A percentile compares a stretch with the other conserved stretches of the same genome.
Evolutionary conservation across 2,113 vertebrate genomes (phyloP).

Genomic region (Halichoeres trimaculatus): DNA sequence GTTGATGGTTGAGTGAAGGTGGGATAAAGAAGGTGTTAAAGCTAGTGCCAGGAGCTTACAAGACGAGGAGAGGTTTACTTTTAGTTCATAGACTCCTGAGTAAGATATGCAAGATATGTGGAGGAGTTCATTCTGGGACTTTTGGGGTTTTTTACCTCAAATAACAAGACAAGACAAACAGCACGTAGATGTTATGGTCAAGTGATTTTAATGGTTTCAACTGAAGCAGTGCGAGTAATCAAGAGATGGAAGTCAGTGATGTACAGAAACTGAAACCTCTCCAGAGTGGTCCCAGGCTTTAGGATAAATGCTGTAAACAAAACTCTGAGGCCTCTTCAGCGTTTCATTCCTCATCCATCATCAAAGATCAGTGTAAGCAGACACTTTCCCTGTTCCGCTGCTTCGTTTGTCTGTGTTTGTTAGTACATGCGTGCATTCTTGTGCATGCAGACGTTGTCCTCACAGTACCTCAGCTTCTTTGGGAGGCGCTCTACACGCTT

Average conservation of each 20-base stretch:
- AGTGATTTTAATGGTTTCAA: slow-evolving; percentile 6
- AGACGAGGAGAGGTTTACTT: slow-evolving; percentile 24
- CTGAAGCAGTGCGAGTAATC: slow-evolving; percentile 1
- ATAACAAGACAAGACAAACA: not conserved
- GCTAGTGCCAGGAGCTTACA: slow-evolving; percentile 13
- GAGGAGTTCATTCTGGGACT: slow-evolving; percentile 28
- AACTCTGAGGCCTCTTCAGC: slow-evolving; percentile 12
- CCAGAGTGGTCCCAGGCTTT: slow-evolving; percentile 22
- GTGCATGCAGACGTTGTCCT: slow-evolving; percentile 64
- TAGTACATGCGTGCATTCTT: slow-evolving; percentile 51
- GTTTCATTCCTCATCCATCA: slow-evolving; percentile 33
- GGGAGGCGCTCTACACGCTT: slow-evolving; percentile 54
- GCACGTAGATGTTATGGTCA: not conserved
- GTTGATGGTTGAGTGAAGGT: slow-evolving; percentile 34
- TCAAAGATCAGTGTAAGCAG: slow-evolving; percentile 31
- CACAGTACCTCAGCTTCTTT: slow-evolving; percentile 62
- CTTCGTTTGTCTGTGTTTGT: slow-evolving; percentile 42
- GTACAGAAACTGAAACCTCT: slow-evolving; percentile 34
- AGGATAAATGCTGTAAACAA: slow-evolving; percentile 39
- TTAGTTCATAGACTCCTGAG: slow-evolving; percentile 2
- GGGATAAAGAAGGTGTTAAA: slow-evolving; percentile 1
- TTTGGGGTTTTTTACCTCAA: not conserved
- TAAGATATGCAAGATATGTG: slow-evolving; percentile 16
- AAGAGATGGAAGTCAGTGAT: slow-evolving; percentile 5
- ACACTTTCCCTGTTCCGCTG: slow-evolving; percentile 37